Conservation (phyloP, 2,113 vertebrate species). For the Gallinago media region DNA sequence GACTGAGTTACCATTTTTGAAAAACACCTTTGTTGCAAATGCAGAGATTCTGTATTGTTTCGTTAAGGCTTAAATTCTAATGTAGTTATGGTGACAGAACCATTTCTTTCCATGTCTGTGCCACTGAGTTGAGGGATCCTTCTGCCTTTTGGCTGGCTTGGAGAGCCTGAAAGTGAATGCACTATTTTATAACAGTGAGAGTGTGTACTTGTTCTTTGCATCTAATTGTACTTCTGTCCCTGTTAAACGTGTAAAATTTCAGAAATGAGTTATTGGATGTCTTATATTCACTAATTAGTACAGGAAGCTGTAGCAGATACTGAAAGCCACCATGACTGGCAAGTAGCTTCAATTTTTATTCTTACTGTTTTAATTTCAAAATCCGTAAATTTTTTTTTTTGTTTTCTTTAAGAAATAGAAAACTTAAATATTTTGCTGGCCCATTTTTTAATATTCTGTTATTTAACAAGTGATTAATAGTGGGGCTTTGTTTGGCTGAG, state of each 20-base stretch:
- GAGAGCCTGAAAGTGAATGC: background rate
- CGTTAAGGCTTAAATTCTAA: background rate
- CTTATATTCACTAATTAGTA: background rate
- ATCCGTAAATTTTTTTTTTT: background rate
- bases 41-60: background rate
- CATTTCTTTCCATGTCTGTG: background rate
- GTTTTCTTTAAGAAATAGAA: background rate
- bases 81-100: background rate
- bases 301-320: background rate
- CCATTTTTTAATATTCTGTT: background rate
- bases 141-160: background rate
- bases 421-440: background rate
- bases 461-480: background rate
- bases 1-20: background rate
- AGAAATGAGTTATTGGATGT: background rate
- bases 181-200: too few species aligned
- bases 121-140: background rate
- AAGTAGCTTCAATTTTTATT: background rate
- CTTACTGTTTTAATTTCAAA: rapidly evolving
- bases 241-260: background rate
- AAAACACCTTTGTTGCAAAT: background rate
- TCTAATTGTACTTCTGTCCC: background rate
- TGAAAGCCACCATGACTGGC: background rate
- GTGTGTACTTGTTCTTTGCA: background rate
- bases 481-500: background rate